Evolutionary conservation across 2,797 vertebrate species (phyloP).

Genomic region (Ambastaia sidthimunki): DNA sequence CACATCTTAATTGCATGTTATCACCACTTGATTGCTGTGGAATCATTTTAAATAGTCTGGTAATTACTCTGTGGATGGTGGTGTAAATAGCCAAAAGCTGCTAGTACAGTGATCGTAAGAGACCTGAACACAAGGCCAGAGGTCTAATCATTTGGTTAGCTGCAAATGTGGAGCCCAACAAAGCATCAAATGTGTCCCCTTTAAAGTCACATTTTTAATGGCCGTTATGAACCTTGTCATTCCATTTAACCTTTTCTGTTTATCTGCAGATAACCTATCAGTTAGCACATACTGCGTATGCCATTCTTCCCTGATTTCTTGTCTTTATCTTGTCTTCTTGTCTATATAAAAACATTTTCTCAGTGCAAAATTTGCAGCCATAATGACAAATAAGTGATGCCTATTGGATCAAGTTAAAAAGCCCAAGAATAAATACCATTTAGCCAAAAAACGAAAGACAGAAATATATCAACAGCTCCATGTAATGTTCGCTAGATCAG

Average conservation of each 20-base stretch:
- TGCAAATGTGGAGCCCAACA: neutral
- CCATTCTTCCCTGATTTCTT: neutral
- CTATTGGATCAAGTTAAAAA: too few species aligned
- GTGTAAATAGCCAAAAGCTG: constrained; percentile 95
- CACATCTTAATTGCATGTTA: constrained; percentile 99
- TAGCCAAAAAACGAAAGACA: neutral
- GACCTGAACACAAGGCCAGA: constrained; percentile 68
- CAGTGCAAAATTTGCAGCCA: too few species aligned
- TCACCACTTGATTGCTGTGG: constrained; percentile 98
- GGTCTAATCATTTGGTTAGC: constrained; percentile 78
- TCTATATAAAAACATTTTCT: too few species aligned
- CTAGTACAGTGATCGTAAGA: constrained; percentile 81
- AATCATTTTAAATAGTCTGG: constrained; percentile 99
- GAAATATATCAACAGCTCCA: neutral
- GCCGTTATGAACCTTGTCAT: neutral
- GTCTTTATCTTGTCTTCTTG: neutral
- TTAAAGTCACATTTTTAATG: constrained; percentile 7
- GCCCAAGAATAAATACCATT: neutral
- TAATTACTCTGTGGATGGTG: constrained; percentile 98
- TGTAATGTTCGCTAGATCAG: constrained; percentile 56
- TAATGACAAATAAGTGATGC: too few species aligned
- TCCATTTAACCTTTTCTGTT: neutral
- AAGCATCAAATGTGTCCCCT: neutral
- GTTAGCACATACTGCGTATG: neutral
- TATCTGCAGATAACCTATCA: neutral